Evolutionary conservation across 23 tunicate genomes (phyloP), one percentile per base, ranked within the genome.

Genomic region (Botrylloides violaceus): DNA sequence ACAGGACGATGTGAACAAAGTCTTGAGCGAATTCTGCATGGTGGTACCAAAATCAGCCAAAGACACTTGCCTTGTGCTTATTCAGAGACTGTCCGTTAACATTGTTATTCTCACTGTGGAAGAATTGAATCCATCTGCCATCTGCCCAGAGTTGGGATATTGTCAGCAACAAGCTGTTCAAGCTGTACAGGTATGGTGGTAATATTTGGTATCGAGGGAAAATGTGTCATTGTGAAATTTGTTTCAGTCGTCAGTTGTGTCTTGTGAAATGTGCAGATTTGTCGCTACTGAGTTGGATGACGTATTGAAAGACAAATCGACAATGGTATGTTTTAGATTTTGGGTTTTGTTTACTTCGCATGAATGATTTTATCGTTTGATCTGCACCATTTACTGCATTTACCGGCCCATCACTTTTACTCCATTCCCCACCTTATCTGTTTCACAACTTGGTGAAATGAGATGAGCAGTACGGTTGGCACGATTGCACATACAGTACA

Each of bases 241-340:
- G n/a, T n/a, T n/a, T n/a, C n/a, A n/a, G n/a, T n/a, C n/a, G n/a
- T n/a, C n/a, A n/a, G n/a, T n/a, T n/a, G 53, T 43, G 53, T 43
- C 53, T 9, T 87, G 95, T 34, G 87, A 81, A 34, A 1, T 87
- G 19, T 85, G 92, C 70, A 31, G 9, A 29, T 30, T 37, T 19
- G 75, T 85, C 48, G 80, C 71, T 5, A 34, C 49, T 0, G 84
- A 71, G 56, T 50, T 85, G 15, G 92, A 85, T 47, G 32, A 65
- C 36, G 30, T 79, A 26, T 60, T 85, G 38, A 31, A 53, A 31
- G 56, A 79, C 1, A 66, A 85, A 12, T 49, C 78, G 21, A 85
- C 92, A 1, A 76, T 65, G 80, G 92, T 80, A 58, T 15, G 77
- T 63, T 29, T 63, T 31, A n/a, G n/a, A n/a, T n/a, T n/a, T n/a